phyloP scores from a whole-genome alignment of 1,140 invertebrate genomes.

The Drosophila ambigua region DNA sequence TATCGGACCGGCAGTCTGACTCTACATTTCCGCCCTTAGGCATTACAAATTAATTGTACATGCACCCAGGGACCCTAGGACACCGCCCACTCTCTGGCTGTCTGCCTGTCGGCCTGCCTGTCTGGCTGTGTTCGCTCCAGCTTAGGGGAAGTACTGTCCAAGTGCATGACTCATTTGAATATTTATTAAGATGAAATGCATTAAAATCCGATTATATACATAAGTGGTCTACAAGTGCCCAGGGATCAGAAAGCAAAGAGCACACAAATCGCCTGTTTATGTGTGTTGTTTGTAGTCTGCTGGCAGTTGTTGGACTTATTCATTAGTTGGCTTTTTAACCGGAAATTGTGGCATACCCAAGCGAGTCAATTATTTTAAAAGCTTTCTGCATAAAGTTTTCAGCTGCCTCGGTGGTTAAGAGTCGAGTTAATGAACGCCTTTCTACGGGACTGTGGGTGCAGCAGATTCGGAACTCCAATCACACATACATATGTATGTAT shows the following conservation, averaged over 20 bases:
- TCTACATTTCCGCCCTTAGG: slow-evolving; percentile 52
- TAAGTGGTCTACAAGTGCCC: slow-evolving; percentile 63
- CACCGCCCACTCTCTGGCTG: no score
- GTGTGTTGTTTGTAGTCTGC: slow-evolving; percentile 10
- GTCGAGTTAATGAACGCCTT: slow-evolving; percentile 64
- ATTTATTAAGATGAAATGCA: slow-evolving; percentile 70
- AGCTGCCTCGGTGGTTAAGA: slow-evolving; percentile 61
- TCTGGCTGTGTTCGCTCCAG: slow-evolving; percentile 4
- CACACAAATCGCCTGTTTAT: slow-evolving; percentile 17
- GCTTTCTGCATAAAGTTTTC: slow-evolving; percentile 73
- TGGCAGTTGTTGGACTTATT: slow-evolving; percentile 52
- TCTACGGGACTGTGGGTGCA: not conserved
- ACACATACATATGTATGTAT: slow-evolving; percentile 7
- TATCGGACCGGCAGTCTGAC: slow-evolving; percentile 18
- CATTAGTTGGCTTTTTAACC: slow-evolving; percentile 77
- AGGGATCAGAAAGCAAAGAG: slow-evolving; percentile 19
- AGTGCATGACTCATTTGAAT: slow-evolving; percentile 49
- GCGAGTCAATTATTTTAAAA: slow-evolving; percentile 83
- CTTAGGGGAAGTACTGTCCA: not conserved
- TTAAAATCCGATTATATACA: slow-evolving; percentile 66
- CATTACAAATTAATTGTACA: slow-evolving; percentile 57
- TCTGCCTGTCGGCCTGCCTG: not conserved
- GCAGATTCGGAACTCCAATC: slow-evolving; percentile 3
- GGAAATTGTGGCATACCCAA: slow-evolving; percentile 79
- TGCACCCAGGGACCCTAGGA: no score